Base-by-base conservation (phyloP, 2,113 vertebrate species). In the Bubo blakistoni region DNA sequence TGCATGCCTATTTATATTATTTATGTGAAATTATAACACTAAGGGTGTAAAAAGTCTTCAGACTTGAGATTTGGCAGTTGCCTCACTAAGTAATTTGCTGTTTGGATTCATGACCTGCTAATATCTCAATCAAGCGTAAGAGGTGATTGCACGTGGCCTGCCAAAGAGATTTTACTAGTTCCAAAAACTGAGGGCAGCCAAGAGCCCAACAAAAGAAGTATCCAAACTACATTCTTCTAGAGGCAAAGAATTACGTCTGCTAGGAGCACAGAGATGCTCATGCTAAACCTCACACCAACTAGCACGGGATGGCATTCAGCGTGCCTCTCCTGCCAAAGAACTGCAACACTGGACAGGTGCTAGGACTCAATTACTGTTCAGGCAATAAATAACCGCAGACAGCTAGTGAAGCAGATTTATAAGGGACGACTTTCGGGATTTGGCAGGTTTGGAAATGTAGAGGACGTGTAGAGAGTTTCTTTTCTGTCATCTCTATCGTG, bases 401-500 rank as follows among this genome's bases (percentile, higher is more conserved):
- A 94, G 22, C 1, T 29, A 58, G 26, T 1, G 40, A 79, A n/a
- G 6, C 51, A 59, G 34, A 18, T 29, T 55, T 47, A 11, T 14
- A 44, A 44, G 30, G 65, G 47, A 70, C 1, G 5, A 3, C 18
- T 29, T 58, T 7, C 3, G 32, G 79, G 78, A 24, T 49, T 20
- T 63, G 44, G 65, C 9, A 61, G 49, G 40, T 72, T 66, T 61
- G 88, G 67, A 63, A 32, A 55, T 2, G 3, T 1, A 49, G 40
- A 51, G 29, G 34, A 66, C 51, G 21, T 8, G 4, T 5, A 36
- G 26, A 62, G 9, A 6, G 24, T 40, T 96, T 74, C 18, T 70
- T 27, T 66, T 61, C 40, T 66, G 22, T 34, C 55, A 30, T 10
- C 26, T 74, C 51, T 7, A 0, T 38, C 2, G 0, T 2, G 36